Base-by-base conservation (phyloP, 2,888 invertebrate species). In the Scelioninae gen. 2 region DNA sequence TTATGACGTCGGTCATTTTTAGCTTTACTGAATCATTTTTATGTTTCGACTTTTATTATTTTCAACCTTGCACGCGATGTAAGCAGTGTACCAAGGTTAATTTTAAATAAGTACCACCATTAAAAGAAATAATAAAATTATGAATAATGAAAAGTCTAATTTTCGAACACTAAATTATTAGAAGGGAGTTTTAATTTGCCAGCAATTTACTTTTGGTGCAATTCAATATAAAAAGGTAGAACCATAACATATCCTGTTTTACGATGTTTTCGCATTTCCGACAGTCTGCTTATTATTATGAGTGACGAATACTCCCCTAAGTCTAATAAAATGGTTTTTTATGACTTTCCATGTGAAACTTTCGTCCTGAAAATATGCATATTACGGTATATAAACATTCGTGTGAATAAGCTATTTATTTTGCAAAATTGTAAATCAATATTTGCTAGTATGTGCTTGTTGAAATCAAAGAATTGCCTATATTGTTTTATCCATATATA, bases 401-500 rank as follows among this genome's bases (percentile, higher is more conserved):
- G 25, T 28, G 45, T 60, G 58, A 18, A 46, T 18, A 41, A n/a
- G n/a, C n/a, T 37, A 52, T 58, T 57, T 31, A 58, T 50, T 70
- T 48, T 13, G n/a, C 6, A 48, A 39, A 65, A 48, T 46, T 18
- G 10, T 53, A 41, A 22, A 48, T 55, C n/a, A 18, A 71, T 61
- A 72, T 72, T 61, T 73, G 73, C 61, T 57, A 48, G 73, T 67
- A 37, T 68, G 67, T 68, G 73, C 73, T 68, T 73, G 67, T 57
- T 19, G n/a, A 52, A 39, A 50, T 35, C 33, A 18, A 63, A 50
- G 28, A 48, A 41, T 57, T 58, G 64, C 52, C 15, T 64, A 48
- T 10, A 31, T 50, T 37, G 2, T 35, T 19, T 9, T 43, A 48
- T 61, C 16, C 19, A 19, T 57, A 39, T 25, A 2, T 53, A 13